These are phyloP conservation scores for Lutraria lutraria DNA, from an alignment of 2,888 invertebrate species.

Conservation along the genomic window DNA sequence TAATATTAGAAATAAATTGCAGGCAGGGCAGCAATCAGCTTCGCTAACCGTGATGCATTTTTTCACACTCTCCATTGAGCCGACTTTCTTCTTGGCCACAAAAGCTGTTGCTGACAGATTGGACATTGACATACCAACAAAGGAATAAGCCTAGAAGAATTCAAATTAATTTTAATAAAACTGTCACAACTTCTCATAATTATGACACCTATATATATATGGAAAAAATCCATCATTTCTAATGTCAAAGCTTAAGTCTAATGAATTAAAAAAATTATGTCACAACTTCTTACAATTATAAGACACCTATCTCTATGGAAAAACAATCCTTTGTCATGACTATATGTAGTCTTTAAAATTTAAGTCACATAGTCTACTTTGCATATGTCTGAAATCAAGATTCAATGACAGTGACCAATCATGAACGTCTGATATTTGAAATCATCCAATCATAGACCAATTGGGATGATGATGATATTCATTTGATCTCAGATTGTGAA, in stretches of 20 bases:
- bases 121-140: conserved; percentile 62
- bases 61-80: conserved; percentile 60
- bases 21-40: conserved; percentile 31
- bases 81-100: conserved; percentile 64
- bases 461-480: background rate
- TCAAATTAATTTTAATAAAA: background rate
- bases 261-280: too few relatives aligned
- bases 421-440: background rate
- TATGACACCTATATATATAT: background rate
- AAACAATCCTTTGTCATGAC: too few relatives aligned
- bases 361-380: too few relatives aligned
- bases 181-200: background rate
- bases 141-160: conserved; percentile 56
- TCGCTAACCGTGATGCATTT: conserved; percentile 65
- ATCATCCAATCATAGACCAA: background rate
- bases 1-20: background rate
- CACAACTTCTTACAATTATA: too few relatives aligned
- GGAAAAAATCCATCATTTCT: too few relatives aligned
- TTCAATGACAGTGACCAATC: background rate
- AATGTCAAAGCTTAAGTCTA: too few relatives aligned
- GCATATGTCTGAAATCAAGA: too few relatives aligned
- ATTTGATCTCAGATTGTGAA: conserved; percentile 8
- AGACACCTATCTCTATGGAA: too few relatives aligned
- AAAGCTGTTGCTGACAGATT: conserved; percentile 63
- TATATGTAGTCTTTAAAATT: too few relatives aligned